Conservation (phyloP, 1,140 invertebrate genomes). For the Pygmarrhopalites habei region DNA sequence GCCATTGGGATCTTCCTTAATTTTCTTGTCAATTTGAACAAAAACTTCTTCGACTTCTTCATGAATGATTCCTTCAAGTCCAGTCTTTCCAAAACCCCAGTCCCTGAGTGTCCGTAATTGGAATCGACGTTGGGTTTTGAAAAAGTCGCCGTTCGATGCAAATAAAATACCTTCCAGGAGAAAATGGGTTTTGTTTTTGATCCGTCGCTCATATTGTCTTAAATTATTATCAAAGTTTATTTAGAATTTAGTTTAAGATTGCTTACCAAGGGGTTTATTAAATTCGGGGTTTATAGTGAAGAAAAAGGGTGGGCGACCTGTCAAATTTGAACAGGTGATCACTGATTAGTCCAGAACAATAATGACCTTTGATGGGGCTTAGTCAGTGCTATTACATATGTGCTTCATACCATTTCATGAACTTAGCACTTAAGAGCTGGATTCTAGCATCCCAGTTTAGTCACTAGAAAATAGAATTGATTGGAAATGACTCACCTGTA, state of each 20-base stretch:
- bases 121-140: slow-evolving; percentile 66
- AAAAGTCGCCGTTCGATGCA: slow-evolving; percentile 58
- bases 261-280: slow-evolving; percentile 54
- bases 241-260: slow-evolving; percentile 1
- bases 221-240: not conserved
- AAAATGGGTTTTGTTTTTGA: slow-evolving; percentile 11
- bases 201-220: not conserved
- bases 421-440: no score
- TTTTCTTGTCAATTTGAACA: slow-evolving; percentile 11
- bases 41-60: slow-evolving; percentile 50
- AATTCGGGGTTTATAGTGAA: slow-evolving; percentile 61
- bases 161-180: slow-evolving; percentile 58
- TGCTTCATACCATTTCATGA: no score
- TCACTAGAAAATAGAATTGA: no score
- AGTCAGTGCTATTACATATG: no score
- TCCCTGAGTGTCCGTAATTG: slow-evolving; percentile 41
- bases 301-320: slow-evolving; percentile 69
- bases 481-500: no score
- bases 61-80: slow-evolving; percentile 63
- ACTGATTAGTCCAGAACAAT: no score
- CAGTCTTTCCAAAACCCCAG: slow-evolving; percentile 55
- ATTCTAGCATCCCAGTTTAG: no score
- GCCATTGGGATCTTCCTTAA: not conserved
- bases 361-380: no score
- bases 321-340: no score